Evolutionary conservation across 2,888 invertebrate species (phyloP), one percentile per base, ranked within the genome.

Genomic region (Vesta saturnalis): DNA sequence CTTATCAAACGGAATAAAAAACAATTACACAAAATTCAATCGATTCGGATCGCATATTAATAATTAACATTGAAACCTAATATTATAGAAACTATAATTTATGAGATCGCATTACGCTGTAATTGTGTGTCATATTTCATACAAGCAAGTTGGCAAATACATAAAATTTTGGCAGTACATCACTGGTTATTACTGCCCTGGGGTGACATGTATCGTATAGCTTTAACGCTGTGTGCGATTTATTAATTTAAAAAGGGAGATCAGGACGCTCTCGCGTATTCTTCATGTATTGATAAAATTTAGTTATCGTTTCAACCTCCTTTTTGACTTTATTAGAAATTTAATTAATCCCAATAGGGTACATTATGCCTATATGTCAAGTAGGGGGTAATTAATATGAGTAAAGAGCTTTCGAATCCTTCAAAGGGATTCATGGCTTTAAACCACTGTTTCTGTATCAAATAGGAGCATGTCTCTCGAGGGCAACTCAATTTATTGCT

Each of bases 91-190:
- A 46, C 56, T 15, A 49, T 68, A 68, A 68, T 71, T 73, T 73
- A 73, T 60, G 66, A 58, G 60, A 66, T 72, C 69, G 57, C 63
- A 74, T 72, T 68, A 72, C 70, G 64, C 39, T 57, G 72, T 72
- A 74, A 74, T 74, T 72, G 72, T 67, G 49, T 67, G 47, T 69
- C 68, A 65, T 74, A 74, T 70, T 69, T 74, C 74, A 74, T 70
- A 70, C 69, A 70, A 72, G 69, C 69, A 71, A 70, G 62, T 72
- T 73, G 70, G 74, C 74, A 75, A 74, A 76, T 75, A 74, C 76
- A 79, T 79, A 79, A 81, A 80, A 81, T 80, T 80, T 78, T 72
- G 77, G 79, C 76, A 75, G 76, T 80, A 78, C 77, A 80, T 80
- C 78, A 79, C 72, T 60, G 74, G 78, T 79, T 80, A 80, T 80